Evolutionary conservation across 2,113 vertebrate species (phyloP), one percentile per base, ranked within the genome.

Genomic region (Aspiorhynchus laticeps): DNA sequence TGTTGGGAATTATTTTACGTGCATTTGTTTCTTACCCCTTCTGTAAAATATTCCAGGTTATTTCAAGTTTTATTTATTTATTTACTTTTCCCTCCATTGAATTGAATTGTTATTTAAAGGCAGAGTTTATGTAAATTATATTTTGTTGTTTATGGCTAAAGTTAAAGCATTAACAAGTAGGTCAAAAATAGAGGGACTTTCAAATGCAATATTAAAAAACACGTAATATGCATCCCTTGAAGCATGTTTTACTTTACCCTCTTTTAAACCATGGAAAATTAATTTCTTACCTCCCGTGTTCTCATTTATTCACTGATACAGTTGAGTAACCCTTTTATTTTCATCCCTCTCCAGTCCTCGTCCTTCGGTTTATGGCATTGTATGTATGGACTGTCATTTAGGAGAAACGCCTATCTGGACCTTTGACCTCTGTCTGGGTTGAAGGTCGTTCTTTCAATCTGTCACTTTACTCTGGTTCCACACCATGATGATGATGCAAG

Each of bases 401-500:
- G 5, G 24, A 53, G 46, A 85, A 59, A 75, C 67, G 71, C 59
- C 77, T 59, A 24, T 51, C 41, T 36, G 59, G 33, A 80, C 85
- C 48, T 88, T 38, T 77, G 85, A 88, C 90, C 83, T 69, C 80
- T 48, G 24, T 51, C 69, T 78, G 41, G 36, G 33, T 41, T 79
- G 86, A 89, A 89, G 90, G 89, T 85, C 79, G 65, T 65, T 56
- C 21, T 67, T 82, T 48, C 65, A 56, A 61, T 87, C 80, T 41
- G 77, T 85, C 12, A 12, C 63, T 80, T 67, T 56, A 86, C 74
- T 51, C 90, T 71, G 71, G 15, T 87, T 91, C 67, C 75, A 0
- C 65, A 78, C 28, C 85, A 86, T 87, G 83, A 87, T 90, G 90
- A 90, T 89, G 87, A 92, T 83, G 82, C 88, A 89, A 85, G 88